phyloP scores from a whole-genome alignment of 1,140 invertebrate genomes.

The Cydia pomonella region DNA sequence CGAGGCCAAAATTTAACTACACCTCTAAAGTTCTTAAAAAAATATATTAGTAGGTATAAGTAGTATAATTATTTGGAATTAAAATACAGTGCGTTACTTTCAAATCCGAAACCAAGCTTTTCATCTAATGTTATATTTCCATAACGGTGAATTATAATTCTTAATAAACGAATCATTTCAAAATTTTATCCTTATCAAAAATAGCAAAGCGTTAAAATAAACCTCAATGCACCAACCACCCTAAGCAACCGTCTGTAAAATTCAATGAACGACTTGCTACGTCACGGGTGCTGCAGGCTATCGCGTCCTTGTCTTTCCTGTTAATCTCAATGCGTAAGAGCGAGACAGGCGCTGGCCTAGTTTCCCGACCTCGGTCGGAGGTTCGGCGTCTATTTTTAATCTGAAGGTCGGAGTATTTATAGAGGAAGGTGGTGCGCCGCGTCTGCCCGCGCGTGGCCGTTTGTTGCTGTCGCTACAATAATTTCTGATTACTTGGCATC shows the following conservation, averaged over 20 bases:
- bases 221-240: slow-evolving; percentile 53
- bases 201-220: slow-evolving; percentile 26
- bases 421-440: slow-evolving; percentile 54
- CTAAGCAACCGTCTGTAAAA: slow-evolving; percentile 64
- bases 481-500: slow-evolving; percentile 4
- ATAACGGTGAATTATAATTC: too few species aligned
- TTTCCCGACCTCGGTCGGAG: slow-evolving; percentile 74
- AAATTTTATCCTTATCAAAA: neutral
- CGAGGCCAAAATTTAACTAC: neutral
- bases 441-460: slow-evolving; percentile 48
- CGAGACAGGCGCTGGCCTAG: slow-evolving; percentile 67
- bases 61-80: neutral
- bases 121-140: too few species aligned
- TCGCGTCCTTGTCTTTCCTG: slow-evolving; percentile 48
- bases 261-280: slow-evolving; percentile 74
- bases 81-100: too few species aligned
- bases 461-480: slow-evolving; percentile 43
- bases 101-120: too few species aligned
- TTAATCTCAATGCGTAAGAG: slow-evolving; percentile 39
- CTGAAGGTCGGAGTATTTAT: slow-evolving; percentile 80
- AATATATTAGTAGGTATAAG: neutral
- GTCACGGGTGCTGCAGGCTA: slow-evolving; percentile 68
- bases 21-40: neutral
- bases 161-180: neutral
- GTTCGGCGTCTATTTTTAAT: slow-evolving; percentile 78